Evolutionary conservation across 1,140 invertebrate species (phyloP).

Genomic region (Diploscapter pachys): DNA sequence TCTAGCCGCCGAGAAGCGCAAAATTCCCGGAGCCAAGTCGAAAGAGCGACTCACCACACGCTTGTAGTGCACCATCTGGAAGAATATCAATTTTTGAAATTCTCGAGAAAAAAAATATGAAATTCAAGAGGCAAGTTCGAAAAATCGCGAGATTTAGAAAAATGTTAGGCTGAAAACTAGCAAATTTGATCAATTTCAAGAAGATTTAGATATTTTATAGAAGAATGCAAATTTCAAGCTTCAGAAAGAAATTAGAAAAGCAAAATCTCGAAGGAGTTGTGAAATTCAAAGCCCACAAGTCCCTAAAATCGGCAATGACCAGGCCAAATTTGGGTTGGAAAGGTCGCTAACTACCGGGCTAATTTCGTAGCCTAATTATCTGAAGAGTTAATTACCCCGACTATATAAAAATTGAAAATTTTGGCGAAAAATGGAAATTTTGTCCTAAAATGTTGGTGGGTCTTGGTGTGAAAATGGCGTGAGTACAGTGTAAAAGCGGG

Average conservation of each 20-base stretch:
- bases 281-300: neutral
- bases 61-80: conserved; percentile 34
- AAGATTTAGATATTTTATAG: neutral
- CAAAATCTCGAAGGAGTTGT: neutral
- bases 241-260: no score
- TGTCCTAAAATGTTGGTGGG: neutral
- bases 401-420: neutral
- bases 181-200: neutral
- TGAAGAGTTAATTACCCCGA: no score
- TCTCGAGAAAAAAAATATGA: neutral
- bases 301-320: neutral
- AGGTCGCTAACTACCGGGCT: no score
- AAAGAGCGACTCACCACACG: conserved; percentile 22
- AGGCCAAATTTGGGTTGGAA: neutral
- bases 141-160: no score
- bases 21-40: conserved; percentile 31
- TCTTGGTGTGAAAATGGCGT: neutral
- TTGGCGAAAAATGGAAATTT: conserved; percentile 1
- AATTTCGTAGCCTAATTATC: no score
- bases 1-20: conserved; percentile 30
- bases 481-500: no score
- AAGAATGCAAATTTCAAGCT: neutral
- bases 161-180: neutral
- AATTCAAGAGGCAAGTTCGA: neutral
- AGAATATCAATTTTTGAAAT: neutral